These are phyloP conservation scores for Malaclemys terrapin DNA, from an alignment of 2,113 vertebrate genomes.

Conservation along the genomic window DNA sequence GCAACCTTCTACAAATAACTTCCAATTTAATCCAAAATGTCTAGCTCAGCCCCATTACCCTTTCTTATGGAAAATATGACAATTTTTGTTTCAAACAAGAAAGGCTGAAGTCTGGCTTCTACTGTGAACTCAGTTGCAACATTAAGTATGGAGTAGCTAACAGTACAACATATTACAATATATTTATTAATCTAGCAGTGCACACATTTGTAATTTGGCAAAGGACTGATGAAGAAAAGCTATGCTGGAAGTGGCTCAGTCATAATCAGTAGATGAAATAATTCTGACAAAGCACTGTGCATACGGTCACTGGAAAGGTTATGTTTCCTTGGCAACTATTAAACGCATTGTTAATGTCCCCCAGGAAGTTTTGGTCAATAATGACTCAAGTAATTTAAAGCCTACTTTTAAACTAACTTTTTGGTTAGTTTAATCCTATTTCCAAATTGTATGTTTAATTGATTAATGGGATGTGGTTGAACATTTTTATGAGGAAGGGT, in stretches of 20 bases:
- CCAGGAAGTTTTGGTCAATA: conserved; percentile 68
- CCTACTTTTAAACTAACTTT: conserved; percentile 67
- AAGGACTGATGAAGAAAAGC: conserved; percentile 37
- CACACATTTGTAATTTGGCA: conserved; percentile 6
- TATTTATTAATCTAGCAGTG: neutral
- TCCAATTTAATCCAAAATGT: neutral
- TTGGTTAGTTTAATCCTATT: conserved; percentile 40
- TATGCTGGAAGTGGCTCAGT: conserved; percentile 29
- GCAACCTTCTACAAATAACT: neutral
- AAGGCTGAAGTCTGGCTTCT: neutral
- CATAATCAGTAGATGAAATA: conserved; percentile 46
- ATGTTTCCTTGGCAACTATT: conserved; percentile 80
- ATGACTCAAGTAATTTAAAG: conserved; percentile 62
- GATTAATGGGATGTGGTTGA: conserved; percentile 41
- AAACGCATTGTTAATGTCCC: conserved; percentile 66
- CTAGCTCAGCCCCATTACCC: neutral
- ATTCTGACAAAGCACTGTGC: conserved; percentile 52
- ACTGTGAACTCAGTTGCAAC: neutral
- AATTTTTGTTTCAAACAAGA: rapidly evolving
- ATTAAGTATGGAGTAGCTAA: rapidly evolving
- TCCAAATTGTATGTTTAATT: conserved; percentile 44
- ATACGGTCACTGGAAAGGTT: conserved; percentile 56
- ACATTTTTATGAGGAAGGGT: conserved; percentile 32
- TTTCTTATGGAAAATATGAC: neutral
- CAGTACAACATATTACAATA: rapidly evolving